These are phyloP conservation scores for Pollenia angustigena DNA, from an alignment of 2,888 invertebrate species.

Conservation along the genomic window DNA sequence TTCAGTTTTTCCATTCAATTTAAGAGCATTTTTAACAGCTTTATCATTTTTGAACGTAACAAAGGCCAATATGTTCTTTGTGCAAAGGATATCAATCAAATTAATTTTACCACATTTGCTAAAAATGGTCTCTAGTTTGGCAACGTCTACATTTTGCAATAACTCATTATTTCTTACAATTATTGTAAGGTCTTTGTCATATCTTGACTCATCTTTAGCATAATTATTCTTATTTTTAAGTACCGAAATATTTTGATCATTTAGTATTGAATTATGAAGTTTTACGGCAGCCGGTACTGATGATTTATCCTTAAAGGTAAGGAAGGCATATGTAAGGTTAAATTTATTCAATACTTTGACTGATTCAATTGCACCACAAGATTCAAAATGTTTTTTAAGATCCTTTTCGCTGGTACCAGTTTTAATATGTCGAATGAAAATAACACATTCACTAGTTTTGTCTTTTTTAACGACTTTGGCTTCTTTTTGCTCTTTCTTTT, in stretches of 20 bases:
- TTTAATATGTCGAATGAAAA: slow-evolving; percentile 72
- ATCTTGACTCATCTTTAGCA: not conserved
- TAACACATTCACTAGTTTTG: slow-evolving; percentile 68
- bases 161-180: slow-evolving; percentile 74
- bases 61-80: slow-evolving; percentile 76
- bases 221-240: slow-evolving; percentile 20
- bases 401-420: slow-evolving; percentile 73
- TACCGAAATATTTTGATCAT: slow-evolving; percentile 76
- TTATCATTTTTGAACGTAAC: slow-evolving; percentile 75
- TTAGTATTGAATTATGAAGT: slow-evolving; percentile 76
- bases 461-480: not conserved
- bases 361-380: slow-evolving; percentile 76
- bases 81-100: slow-evolving; percentile 76
- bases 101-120: slow-evolving; percentile 77
- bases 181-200: slow-evolving; percentile 74
- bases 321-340: slow-evolving; percentile 68
- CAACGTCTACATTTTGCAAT: slow-evolving; percentile 47
- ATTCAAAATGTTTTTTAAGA: slow-evolving; percentile 73
- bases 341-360: slow-evolving; percentile 37
- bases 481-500: slow-evolving; percentile 1
- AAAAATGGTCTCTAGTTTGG: slow-evolving; percentile 76
- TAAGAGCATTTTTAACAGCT: slow-evolving; percentile 74
- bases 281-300: slow-evolving; percentile 73
- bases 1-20: slow-evolving; percentile 76
- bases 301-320: slow-evolving; percentile 73